Base-by-base conservation (phyloP, 2,888 invertebrate species). In the Napeogenes sylphis region DNA sequence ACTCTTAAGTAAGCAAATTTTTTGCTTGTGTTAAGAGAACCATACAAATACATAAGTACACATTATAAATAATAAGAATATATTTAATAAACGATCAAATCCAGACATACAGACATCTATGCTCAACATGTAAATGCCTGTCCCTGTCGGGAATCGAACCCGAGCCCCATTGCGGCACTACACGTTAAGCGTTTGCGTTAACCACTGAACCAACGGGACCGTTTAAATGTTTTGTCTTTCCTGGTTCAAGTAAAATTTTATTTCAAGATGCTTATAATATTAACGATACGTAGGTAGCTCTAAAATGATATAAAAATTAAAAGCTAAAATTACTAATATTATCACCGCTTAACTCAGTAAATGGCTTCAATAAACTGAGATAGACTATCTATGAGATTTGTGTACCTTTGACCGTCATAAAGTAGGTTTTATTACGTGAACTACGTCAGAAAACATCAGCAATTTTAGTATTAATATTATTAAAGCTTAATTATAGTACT, bases 311-410 rank as follows among this genome's bases (percentile, higher is more conserved):
- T 30, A 30, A 51, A 30, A 51, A 51, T 51, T 51, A 51, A 51
- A 51, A 51, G 30, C 51, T 51, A 61, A 60, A 64, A 66, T 63
- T 68, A 61, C 45, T 61, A 30, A 57, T 63, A 62, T 64, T 58
- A 61, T 59, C 58, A 63, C 45, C 54, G 56, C 59, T 59, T 47
- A 58, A 55, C 55, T 62, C 45, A 63, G 63, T 61, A 68, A 68
- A 68, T 61, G 55, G 63, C 59, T 66, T 59, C 54, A 69, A 71
- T 70, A 68, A 68, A 65, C 51, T 55, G 46, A 72, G 80, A 83
- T 81, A 80, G 56, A 56, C 62, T 79, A 82, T 83, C 82, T 71
- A 55, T 65, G 70, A 71, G 76, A 84, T 82, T 80, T 82, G 79
- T 81, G 77, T 69, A 70, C 68, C 73, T 70, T 45, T 64, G 68